A percentile compares a stretch with the other conserved stretches of the same genome.
Evolutionary conservation across 2,888 invertebrate genomes (phyloP).

Genomic region (Eubasilissa splendida): DNA sequence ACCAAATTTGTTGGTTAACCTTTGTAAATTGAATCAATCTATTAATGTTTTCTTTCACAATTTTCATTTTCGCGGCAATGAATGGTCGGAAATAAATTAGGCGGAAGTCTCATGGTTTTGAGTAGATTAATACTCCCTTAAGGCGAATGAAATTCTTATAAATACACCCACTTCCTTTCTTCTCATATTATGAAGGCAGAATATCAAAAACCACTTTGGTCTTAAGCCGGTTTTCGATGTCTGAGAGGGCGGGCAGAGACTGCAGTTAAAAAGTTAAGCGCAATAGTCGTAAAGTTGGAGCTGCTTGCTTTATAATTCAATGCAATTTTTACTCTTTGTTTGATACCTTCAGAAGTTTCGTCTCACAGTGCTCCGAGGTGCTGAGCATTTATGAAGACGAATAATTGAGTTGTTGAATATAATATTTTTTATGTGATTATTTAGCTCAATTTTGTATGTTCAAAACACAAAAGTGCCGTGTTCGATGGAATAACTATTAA

Average conservation of each 20-base stretch:
- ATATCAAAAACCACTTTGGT: slow-evolving; percentile 8
- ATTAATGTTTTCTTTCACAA: no score
- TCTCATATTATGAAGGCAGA: slow-evolving; percentile 8
- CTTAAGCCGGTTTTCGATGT: slow-evolving; percentile 12
- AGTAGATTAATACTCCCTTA: neutral
- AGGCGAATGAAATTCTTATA: slow-evolving; percentile 23
- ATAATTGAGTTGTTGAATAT: no score
- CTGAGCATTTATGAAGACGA: neutral
- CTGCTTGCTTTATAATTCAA: slow-evolving; percentile 34
- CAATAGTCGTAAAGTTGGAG: slow-evolving; percentile 35
- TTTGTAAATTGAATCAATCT: no score
- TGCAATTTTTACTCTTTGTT: slow-evolving; percentile 37
- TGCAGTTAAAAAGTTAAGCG: slow-evolving; percentile 38
- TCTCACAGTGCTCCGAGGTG: neutral
- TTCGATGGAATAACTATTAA: no score
- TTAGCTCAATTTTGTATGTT: no score
- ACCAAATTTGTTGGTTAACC: no score
- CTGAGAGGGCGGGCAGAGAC: neutral
- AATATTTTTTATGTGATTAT: no score
- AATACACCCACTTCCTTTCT: slow-evolving; percentile 18
- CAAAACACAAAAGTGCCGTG: no score
- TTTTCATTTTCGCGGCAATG: no score
- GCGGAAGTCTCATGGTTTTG: neutral
- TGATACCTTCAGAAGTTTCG: slow-evolving; percentile 7
- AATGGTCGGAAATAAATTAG: no score